Base-by-base conservation (phyloP, 2,797 vertebrate genomes). In the Cryptoblepharus egeriae region DNA sequence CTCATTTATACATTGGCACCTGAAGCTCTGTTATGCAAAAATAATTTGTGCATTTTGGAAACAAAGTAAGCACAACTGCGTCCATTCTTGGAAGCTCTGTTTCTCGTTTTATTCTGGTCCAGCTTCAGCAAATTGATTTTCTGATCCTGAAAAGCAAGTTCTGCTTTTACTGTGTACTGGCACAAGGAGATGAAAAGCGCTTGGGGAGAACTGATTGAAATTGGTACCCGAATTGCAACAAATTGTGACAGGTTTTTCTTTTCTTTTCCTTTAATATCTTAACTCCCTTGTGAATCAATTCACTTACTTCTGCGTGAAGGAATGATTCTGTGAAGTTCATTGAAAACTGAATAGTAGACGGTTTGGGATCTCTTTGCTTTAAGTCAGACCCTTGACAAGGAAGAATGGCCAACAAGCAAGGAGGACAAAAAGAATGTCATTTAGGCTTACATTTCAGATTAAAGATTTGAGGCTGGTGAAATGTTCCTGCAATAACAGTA, bases 351-450 rank as follows among this genome's bases (percentile, higher is more conserved):
- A 94, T 95, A 94, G 92, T 37, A 93, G 93, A 95, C 95, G 95
- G 94, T 89, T 85, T 93, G 93, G 77, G 88, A 81, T 79, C 88
- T 82, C 70, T 88, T 91, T 2, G 1, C 90, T 95, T 94, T 94
- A 89, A 93, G 93, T 94, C 49, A 42, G 63, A 42, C 80, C 69
- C 70, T 91, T 91, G 91, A 93, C 93, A 90, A 87, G 55, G n/a
- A 87, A 73, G 79, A 74, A 82, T 80, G 87, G 85, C 24, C 74
- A 94, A 93, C 89, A 91, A 93, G 75, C 87, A 86, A 87, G 79
- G 83, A 92, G 91, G 93, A 95, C 95, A 96, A 97, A 69, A 97
- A 96, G 92, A 92, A 95, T 52, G 93, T 93, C 86, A 95, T 94
- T 96, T 90, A 94, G 93, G 92, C 89, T 93, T 95, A 67, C 26